Conservation (phyloP, 2,797 vertebrate species). For the Eulemur mongoz region DNA sequence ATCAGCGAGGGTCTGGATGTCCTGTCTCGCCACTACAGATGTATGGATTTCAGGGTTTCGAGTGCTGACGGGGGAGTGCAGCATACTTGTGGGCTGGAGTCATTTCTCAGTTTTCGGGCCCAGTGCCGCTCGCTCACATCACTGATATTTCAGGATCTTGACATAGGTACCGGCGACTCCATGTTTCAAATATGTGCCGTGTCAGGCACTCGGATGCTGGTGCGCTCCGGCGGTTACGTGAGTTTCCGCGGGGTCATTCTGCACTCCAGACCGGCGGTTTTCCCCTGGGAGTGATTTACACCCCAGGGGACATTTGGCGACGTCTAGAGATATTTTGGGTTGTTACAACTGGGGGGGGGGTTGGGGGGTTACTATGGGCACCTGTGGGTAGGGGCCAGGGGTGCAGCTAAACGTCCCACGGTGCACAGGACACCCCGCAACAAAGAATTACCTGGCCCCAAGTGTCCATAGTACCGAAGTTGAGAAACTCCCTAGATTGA, state of each 20-base stretch:
- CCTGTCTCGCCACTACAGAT: not conserved
- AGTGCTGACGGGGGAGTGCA: not conserved
- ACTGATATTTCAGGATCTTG: not conserved
- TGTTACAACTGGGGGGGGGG: not conserved
- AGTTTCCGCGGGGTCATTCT: rapidly evolving
- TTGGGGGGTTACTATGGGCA: not conserved
- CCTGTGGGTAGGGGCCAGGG: not conserved
- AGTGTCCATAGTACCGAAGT: rapidly evolving
- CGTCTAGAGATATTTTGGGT: not conserved
- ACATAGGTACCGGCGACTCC: not conserved
- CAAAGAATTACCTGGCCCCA: rapidly evolving
- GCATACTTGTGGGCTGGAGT: conserved; percentile 47
- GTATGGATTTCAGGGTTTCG: not conserved
- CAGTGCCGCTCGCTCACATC: rapidly evolving
- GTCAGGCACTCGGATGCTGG: not conserved
- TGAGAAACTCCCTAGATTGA: not conserved
- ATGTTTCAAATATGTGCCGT: not conserved
- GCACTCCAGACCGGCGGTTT: not conserved
- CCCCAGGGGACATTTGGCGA: not conserved
- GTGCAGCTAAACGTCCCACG: rapidly evolving
- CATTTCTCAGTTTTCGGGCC: not conserved
- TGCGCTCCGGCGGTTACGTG: not conserved
- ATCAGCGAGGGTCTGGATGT: not conserved
- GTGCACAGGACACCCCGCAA: rapidly evolving
- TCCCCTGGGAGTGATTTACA: not conserved